A percentile compares a stretch with the other conserved stretches of the same genome.
phyloP scores from a whole-genome alignment of 2,888 invertebrate genomes.

The Lasioglossum morio region DNA sequence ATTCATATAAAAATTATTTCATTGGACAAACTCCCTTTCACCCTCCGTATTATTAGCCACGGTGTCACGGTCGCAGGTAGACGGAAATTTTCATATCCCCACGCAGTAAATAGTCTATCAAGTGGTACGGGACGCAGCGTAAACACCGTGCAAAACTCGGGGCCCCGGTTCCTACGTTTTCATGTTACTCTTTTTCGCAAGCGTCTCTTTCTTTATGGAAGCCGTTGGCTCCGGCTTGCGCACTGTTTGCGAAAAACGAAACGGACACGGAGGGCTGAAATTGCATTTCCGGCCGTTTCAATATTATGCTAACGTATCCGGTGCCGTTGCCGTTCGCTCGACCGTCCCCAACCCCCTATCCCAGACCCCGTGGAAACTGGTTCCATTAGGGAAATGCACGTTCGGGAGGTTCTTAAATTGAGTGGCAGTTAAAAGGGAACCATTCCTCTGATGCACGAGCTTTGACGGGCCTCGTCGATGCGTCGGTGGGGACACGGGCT shows the following conservation, averaged over 20 bases:
- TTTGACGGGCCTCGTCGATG: slow-evolving; percentile 11
- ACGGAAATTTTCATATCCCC: not conserved
- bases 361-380: slow-evolving; percentile 5
- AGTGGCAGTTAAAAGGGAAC: slow-evolving; percentile 48
- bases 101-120: not conserved
- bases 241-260: not conserved
- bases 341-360: not conserved
- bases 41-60: not conserved
- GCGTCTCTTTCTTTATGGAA: not conserved
- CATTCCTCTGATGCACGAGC: slow-evolving; percentile 22
- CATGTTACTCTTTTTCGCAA: not conserved
- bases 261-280: slow-evolving; percentile 10
- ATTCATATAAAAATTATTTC: not conserved
- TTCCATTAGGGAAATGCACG: slow-evolving; percentile 38
- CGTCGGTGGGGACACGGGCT: not conserved
- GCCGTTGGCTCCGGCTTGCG: not conserved
- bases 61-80: not conserved
- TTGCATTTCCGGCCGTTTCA: not conserved
- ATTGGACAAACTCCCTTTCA: not conserved
- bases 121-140: not conserved
- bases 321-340: slow-evolving; percentile 6
- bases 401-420: slow-evolving; percentile 39
- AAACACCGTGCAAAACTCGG: not conserved
- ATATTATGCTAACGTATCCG: slow-evolving; percentile 27
- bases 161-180: not conserved